phyloP scores from a whole-genome alignment of 2,113 vertebrate species.

The Elaphurus davidianus region DNA sequence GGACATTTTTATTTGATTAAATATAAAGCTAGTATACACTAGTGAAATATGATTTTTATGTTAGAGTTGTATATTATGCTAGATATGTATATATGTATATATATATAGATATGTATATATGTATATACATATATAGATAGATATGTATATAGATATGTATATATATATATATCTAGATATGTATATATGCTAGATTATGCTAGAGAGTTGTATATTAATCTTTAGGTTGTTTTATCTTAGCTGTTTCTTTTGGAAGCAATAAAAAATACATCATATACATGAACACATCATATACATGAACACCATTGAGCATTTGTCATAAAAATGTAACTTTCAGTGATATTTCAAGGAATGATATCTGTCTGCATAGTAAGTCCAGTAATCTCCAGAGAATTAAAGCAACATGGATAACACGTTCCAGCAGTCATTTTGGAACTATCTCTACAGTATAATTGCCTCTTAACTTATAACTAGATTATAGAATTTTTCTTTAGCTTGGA shows the following conservation, averaged over 20 bases:
- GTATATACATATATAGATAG: too few species aligned
- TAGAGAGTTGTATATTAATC: not conserved
- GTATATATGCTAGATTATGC: too few species aligned
- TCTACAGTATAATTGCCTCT: not conserved
- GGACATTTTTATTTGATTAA: not conserved
- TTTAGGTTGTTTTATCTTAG: not conserved
- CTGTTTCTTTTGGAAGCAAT: not conserved
- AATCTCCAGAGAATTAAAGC: not conserved
- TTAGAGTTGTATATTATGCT: not conserved
- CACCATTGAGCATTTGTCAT: not conserved
- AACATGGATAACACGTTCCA: not conserved
- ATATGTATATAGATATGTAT: too few species aligned
- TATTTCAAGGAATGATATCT: slow-evolving; percentile 10
- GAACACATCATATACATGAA: not conserved
- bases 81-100: too few species aligned
- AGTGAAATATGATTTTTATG: not conserved
- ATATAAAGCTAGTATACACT: not conserved
- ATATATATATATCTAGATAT: too few species aligned
- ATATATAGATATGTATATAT: too few species aligned
- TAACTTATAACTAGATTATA: not conserved
- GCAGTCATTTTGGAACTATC: not conserved
- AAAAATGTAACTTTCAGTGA: not conserved
- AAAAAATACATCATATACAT: not conserved
- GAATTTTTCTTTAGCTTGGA: slow-evolving; percentile 12
- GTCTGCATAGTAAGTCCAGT: not conserved